phyloP scores from a whole-genome alignment of 2,113 vertebrate genomes.

The Pseudorectes ferrugineus region DNA sequence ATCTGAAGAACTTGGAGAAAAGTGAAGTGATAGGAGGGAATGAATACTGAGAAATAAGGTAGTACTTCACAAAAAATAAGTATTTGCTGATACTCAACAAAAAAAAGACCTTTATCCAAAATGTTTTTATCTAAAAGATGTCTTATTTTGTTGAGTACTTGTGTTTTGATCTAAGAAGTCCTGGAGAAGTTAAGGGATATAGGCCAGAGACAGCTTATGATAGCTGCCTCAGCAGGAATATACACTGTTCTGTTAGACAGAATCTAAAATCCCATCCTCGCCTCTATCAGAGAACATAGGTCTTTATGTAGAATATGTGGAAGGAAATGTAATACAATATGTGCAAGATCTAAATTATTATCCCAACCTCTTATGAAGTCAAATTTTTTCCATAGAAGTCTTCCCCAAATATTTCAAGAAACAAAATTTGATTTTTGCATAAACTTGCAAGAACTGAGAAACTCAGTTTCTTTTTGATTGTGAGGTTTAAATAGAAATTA shows the following conservation, averaged over 20 bases:
- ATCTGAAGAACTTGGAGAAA: not conserved
- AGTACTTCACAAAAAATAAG: not conserved
- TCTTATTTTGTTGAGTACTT: not conserved
- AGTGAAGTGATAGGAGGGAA: not conserved
- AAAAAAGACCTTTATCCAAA: not conserved
- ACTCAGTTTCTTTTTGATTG: not conserved
- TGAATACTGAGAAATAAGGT: not conserved
- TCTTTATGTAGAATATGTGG: not conserved
- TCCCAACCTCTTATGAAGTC: not conserved
- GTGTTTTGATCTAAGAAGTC: not conserved
- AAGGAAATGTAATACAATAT: not conserved
- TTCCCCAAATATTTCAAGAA: not conserved
- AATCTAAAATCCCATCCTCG: not conserved
- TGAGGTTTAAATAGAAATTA: not conserved
- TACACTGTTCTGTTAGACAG: not conserved
- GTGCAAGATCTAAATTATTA: not conserved
- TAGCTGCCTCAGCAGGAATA: not conserved
- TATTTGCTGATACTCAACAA: not conserved
- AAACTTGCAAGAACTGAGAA: not conserved
- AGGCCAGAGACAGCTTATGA: not conserved
- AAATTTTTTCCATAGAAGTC: not conserved
- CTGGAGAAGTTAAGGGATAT: not conserved
- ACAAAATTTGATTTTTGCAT: not conserved
- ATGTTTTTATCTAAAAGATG: not conserved
- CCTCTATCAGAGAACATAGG: not conserved